These are phyloP conservation scores for Yponomeuta cagnagella DNA, from an alignment of 2,888 invertebrate genomes.

Conservation along the genomic window DNA sequence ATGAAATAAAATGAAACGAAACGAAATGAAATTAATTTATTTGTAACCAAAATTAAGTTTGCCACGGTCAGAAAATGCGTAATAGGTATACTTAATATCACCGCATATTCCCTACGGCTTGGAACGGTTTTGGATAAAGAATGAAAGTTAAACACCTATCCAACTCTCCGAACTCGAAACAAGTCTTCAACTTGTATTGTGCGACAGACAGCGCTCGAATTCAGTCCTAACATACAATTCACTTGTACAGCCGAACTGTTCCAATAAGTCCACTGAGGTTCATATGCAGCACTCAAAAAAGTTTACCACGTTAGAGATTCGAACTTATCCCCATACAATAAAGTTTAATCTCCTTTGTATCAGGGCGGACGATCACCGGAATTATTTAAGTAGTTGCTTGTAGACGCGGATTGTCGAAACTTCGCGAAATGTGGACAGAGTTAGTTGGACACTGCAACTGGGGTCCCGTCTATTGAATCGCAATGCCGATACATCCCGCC, in stretches of 20 bases:
- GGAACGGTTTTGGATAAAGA: background rate
- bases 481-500: background rate
- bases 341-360: background rate
- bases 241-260: background rate
- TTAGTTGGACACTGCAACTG: slow-evolving; percentile 1
- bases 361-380: background rate
- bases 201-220: background rate
- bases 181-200: background rate
- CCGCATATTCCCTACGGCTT: background rate
- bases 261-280: background rate
- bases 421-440: background rate
- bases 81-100: no score
- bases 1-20: no score
- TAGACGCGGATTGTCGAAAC: background rate
- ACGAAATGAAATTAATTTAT: no score
- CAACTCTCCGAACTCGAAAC: background rate
- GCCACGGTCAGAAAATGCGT: no score
- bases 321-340: background rate
- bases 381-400: background rate
- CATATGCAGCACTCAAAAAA: background rate
- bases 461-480: background rate
- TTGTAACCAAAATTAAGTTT: no score
- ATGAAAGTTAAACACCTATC: background rate
- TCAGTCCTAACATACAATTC: background rate
- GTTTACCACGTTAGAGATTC: background rate